Conservation (phyloP, 1,140 invertebrate species). For the Drosophila sp. region DNA sequence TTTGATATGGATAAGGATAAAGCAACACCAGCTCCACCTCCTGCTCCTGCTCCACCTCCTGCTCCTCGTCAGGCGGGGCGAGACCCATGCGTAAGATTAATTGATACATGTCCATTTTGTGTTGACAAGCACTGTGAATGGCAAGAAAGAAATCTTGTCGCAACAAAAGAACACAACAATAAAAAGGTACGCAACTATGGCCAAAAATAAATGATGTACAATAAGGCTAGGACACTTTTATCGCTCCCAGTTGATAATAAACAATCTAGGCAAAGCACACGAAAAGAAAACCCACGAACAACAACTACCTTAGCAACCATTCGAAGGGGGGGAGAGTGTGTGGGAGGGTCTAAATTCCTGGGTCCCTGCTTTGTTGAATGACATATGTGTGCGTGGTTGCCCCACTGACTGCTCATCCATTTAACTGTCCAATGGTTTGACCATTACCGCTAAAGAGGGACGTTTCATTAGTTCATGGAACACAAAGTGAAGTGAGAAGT, state of each 20-base stretch:
- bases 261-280: constrained; percentile 60
- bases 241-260: constrained; percentile 76
- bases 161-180: constrained; percentile 59
- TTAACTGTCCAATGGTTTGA: constrained; percentile 50
- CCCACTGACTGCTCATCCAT: constrained; percentile 75
- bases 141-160: constrained; percentile 62
- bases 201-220: constrained; percentile 78
- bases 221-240: constrained; percentile 79
- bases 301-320: not conserved
- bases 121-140: constrained; percentile 73
- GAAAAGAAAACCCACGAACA: constrained; percentile 24
- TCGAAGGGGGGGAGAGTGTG: not conserved
- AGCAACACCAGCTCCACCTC: constrained; percentile 25
- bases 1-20: constrained; percentile 72
- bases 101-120: constrained; percentile 80
- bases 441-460: constrained; percentile 29
- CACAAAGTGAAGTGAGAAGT: not conserved
- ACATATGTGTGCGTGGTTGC: constrained; percentile 71
- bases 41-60: not conserved
- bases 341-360: not conserved
- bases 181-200: constrained; percentile 60
- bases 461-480: not conserved
- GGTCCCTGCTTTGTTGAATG: constrained; percentile 60
- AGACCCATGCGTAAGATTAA: constrained; percentile 62
- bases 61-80: too few species aligned